phyloP scores from a whole-genome alignment of 1,140 invertebrate species.

The Bombus cullumanus region DNA sequence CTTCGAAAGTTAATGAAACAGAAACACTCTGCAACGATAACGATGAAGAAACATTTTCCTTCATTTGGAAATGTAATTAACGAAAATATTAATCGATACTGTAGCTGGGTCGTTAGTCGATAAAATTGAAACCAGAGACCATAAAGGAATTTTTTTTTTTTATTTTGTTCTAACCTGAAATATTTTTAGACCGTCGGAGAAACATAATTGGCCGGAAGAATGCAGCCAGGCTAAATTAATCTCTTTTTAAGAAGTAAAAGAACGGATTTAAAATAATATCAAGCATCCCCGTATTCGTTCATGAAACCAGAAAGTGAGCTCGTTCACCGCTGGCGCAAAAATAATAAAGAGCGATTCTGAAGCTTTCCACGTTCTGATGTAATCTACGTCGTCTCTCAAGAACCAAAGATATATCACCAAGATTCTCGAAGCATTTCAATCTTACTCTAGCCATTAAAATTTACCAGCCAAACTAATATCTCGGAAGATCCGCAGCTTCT shows the following conservation, averaged over 20 bases:
- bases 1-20: conserved; percentile 18
- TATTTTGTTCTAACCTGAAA: no score
- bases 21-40: conserved; percentile 1
- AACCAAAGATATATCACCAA: not conserved
- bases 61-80: not conserved
- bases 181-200: no score
- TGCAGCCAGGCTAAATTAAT: no score
- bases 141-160: no score
- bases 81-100: not conserved
- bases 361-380: not conserved
- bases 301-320: no score
- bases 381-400: not conserved
- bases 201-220: no score
- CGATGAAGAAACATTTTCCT: conserved; percentile 6
- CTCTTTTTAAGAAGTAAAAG: no score
- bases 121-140: no score
- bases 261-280: no score
- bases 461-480: not conserved
- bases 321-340: no score
- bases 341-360: not conserved
- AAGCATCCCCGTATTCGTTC: no score
- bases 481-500: not conserved
- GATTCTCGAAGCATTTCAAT: not conserved
- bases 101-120: no score
- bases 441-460: not conserved